A percentile compares a stretch with the other conserved stretches of the same genome.
phyloP scores from a whole-genome alignment of 2,888 invertebrate genomes.

The Tetragonula carbonaria region DNA sequence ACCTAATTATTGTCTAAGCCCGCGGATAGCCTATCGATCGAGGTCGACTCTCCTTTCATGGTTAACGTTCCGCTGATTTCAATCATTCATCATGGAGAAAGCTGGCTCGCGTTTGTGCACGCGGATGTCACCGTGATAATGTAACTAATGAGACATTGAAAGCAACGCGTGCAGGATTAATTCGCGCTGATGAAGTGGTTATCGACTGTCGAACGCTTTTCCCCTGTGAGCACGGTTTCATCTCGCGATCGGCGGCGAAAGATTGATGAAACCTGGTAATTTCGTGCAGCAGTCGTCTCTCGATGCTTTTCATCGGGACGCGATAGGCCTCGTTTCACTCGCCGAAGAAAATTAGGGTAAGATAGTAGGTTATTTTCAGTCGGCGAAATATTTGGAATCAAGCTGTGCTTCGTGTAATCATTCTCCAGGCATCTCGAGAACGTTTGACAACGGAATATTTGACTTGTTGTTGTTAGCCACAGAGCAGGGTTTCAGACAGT shows the following conservation, averaged over 20 bases:
- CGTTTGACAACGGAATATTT: no score
- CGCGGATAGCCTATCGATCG: conserved; percentile 46
- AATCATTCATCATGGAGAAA: conserved; percentile 54
- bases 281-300: not conserved
- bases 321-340: not conserved
- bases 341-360: not conserved
- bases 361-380: not conserved
- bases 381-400: not conserved
- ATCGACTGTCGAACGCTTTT: conserved; percentile 32
- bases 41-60: conserved; percentile 34
- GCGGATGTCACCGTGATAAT: conserved; percentile 55
- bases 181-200: conserved; percentile 48
- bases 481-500: no score
- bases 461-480: no score
- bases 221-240: conserved; percentile 13
- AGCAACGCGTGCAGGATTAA: conserved; percentile 53
- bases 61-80: conserved; percentile 47
- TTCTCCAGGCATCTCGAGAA: no score
- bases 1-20: conserved; percentile 52
- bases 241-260: not conserved
- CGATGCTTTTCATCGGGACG: not conserved
- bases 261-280: conserved; percentile 49
- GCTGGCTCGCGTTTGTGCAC: conserved; percentile 13
- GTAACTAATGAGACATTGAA: conserved; percentile 61
- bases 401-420: no score